These are phyloP conservation scores for Galleria mellonella DNA, from an alignment of 1,140 invertebrate genomes.

Conservation along the genomic window DNA sequence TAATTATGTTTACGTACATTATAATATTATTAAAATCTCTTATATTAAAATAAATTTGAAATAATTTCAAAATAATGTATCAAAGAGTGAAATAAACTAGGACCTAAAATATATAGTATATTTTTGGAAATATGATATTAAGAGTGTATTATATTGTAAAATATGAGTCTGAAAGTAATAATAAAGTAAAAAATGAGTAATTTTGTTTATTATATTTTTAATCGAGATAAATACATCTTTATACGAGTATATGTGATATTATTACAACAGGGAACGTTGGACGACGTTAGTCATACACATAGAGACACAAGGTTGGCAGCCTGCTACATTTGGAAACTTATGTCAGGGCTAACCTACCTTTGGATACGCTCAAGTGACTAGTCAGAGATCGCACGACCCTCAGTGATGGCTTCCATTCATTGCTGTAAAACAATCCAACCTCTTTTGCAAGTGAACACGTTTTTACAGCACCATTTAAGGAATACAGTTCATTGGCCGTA, in stretches of 20 bases:
- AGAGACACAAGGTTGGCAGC: constrained; percentile 62
- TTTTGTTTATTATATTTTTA: constrained; percentile 19
- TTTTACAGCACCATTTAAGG: constrained; percentile 20
- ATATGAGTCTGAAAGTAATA: too few species aligned
- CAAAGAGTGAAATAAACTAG: too few species aligned
- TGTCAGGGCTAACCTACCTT: constrained; percentile 62
- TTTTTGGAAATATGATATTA: too few species aligned
- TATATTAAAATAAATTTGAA: too few species aligned
- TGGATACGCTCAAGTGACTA: constrained; percentile 19
- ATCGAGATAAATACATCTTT: constrained; percentile 26
- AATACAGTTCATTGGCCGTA: constrained; percentile 34
- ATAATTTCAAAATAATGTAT: too few species aligned
- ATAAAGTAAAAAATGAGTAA: too few species aligned
- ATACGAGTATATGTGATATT: constrained; percentile 25
- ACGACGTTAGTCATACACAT: constrained; percentile 44
- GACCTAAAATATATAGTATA: too few species aligned
- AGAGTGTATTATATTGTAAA: too few species aligned
- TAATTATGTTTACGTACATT: too few species aligned
- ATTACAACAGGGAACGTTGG: constrained; percentile 28
- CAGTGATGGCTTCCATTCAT: constrained; percentile 38
- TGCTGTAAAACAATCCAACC: constrained; percentile 19
- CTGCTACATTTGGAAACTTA: constrained; percentile 68
- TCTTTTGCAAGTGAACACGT: constrained; percentile 28
- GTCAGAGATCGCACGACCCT: constrained; percentile 18
- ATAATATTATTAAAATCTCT: too few species aligned